Percentiles rank a stretch among this genome's conserved stretches.
These are phyloP conservation scores for Atlantisia rogersi DNA, from an alignment of 2,113 vertebrate genomes.

Conservation along the genomic window DNA sequence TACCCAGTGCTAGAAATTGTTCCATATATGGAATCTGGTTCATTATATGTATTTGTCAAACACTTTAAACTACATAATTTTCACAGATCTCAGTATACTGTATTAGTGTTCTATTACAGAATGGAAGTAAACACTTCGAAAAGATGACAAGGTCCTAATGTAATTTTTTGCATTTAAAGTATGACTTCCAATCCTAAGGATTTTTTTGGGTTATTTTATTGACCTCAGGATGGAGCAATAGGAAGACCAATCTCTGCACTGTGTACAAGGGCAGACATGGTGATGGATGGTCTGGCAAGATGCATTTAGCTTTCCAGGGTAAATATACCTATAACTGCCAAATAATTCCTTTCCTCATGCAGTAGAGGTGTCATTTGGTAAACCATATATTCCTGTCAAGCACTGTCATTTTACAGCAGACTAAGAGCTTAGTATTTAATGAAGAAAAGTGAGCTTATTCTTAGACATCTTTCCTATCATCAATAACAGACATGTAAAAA, in stretches of 20 bases:
- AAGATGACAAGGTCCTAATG: background rate
- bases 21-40: background rate
- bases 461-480: background rate
- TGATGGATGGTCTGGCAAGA: conserved; percentile 37
- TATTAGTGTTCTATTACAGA: background rate
- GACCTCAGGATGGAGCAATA: background rate
- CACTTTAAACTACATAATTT: background rate
- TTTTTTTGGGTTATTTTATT: background rate
- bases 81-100: background rate
- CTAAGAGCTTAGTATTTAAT: background rate
- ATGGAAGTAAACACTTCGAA: background rate
- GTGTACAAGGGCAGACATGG: background rate
- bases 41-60: background rate
- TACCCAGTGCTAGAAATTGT: background rate
- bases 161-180: background rate
- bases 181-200: background rate
- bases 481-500: background rate
- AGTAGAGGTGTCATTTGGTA: background rate
- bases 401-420: background rate
- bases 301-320: conserved; percentile 10
- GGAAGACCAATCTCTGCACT: background rate
- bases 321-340: conserved; percentile 5
- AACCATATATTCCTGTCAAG: background rate
- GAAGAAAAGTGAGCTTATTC: background rate
- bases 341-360: conserved; percentile 9